These are phyloP conservation scores for Cherax destructor DNA, from an alignment of 1,140 invertebrate species.

Conservation along the genomic window DNA sequence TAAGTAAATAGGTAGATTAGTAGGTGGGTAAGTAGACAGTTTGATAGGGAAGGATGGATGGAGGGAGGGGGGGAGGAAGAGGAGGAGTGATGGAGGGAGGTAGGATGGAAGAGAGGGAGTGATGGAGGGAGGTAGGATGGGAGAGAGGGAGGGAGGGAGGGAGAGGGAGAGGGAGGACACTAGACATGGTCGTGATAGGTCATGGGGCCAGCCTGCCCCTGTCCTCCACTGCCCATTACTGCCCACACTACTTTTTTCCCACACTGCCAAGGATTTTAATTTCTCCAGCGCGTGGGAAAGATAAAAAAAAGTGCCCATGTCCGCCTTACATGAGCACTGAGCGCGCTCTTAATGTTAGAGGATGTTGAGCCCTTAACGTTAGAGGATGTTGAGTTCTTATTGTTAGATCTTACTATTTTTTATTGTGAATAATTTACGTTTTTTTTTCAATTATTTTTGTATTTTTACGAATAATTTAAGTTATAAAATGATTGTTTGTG, in stretches of 20 bases:
- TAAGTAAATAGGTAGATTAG: not conserved
- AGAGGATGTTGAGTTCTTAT: too few relatives aligned
- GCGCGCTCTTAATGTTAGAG: too few relatives aligned
- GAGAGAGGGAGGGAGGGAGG: not conserved
- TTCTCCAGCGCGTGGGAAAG: constrained; percentile 34
- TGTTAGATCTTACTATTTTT: too few relatives aligned
- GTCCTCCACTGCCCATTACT: constrained; percentile 13
- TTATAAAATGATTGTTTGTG: too few relatives aligned
- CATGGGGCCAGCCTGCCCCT: not conserved
- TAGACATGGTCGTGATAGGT: constrained; percentile 24
- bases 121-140: not conserved
- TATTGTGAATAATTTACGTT: too few relatives aligned
- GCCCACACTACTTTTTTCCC: constrained; percentile 24
- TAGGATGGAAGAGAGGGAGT: not conserved
- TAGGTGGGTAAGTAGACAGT: too few relatives aligned
- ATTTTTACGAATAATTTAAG: too few relatives aligned
- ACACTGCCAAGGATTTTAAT: constrained; percentile 33
- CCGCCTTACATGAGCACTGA: not conserved
- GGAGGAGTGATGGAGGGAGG: not conserved
- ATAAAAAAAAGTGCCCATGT: not conserved
- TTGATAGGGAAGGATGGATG: too few relatives aligned
- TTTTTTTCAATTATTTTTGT: too few relatives aligned
- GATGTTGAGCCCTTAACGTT: too few relatives aligned
- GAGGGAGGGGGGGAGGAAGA: not conserved
- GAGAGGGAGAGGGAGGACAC: not conserved